Base-by-base conservation (phyloP, 2,797 vertebrate species). In the Psittacula echo region DNA sequence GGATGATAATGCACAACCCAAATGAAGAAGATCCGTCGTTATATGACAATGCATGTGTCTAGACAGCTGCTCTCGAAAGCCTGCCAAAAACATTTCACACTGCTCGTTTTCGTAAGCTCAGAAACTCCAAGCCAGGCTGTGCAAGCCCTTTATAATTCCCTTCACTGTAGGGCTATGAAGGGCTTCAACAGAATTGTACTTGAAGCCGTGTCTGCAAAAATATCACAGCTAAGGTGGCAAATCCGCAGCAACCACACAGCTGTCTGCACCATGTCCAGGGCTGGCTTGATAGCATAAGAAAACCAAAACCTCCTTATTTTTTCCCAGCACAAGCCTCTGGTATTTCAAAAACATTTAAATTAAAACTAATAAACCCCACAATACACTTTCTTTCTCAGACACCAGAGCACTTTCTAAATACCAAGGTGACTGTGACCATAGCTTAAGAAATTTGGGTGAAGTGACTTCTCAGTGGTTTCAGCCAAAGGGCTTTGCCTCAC, bases 351-450 rank as follows among this genome's bases (percentile, higher is more conserved):
- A 15, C 12, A 84, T 54, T 89, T 71, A 83, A 85, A 77, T 64
- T 77, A 77, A 80, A 92, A 89, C 72, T 72, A 91, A 58, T 32
- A 82, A 82, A 65, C 13, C 47, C 14, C 71, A 87, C 51, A 71
- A 79, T 4, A 79, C 22, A 79, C 62, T 66, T 61, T 53, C 50
- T 60, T 81, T 64, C 77, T 85, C 77, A 95, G 44, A 89, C 21
- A 90, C 42, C 74, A 89, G 47, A 94, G 11, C n/a, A 82, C 84
- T 93, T 96, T 76, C 90, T 91, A 90, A 94, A 95, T 76, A 83
- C 80, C 74, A 93, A 90, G 37, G 71, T 85, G 67, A 86, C 85
- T 71, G 77, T 77, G 91, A 89, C 14, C 15, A 1, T 1, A 13
- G 71, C 77, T 87, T 85, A 87, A 79, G 51, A 91, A 83, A 90